Percentiles rank a stretch among this genome's conserved stretches.
Conservation (phyloP, 2,113 vertebrate genomes). For the Solea solea region DNA sequence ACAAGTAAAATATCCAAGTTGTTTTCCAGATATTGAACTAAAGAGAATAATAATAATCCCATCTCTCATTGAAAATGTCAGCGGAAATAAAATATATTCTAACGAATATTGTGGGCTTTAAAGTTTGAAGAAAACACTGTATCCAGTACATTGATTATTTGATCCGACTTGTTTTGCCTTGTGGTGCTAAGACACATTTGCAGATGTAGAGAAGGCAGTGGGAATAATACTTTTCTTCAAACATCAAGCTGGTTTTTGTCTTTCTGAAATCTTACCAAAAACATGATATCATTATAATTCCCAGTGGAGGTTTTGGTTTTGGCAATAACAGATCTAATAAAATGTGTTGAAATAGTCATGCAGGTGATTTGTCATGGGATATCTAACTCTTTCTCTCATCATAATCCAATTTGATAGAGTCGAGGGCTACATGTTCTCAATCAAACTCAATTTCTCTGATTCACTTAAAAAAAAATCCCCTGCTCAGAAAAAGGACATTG, state of each 20-base stretch:
- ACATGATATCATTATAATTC: neutral
- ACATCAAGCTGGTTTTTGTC: neutral
- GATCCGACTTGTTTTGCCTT: neutral
- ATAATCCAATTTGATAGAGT: constrained; percentile 7
- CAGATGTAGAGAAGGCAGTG: neutral
- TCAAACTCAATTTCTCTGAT: constrained; percentile 8
- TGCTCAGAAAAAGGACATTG: too few relatives aligned
- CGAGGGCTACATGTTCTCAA: neutral
- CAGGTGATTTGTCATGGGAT: neutral
- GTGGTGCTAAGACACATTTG: constrained; percentile 5
- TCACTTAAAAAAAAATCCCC: neutral
- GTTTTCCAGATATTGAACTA: constrained; percentile 57
- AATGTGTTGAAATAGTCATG: neutral
- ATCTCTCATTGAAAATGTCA: constrained; percentile 54
- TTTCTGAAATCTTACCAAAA: constrained; percentile 2
- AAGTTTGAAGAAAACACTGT: too few relatives aligned
- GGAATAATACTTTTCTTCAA: neutral
- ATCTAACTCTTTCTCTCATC: neutral
- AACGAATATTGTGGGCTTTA: too few relatives aligned
- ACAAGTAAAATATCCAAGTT: constrained; percentile 53
- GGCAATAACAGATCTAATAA: neutral
- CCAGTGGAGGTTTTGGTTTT: neutral
- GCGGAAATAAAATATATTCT: constrained; percentile 30
- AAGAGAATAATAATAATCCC: constrained; percentile 58
- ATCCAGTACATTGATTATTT: too few relatives aligned